These are phyloP conservation scores for Anabas testudineus DNA, from an alignment of 2,797 vertebrate genomes.

Conservation along the genomic window DNA sequence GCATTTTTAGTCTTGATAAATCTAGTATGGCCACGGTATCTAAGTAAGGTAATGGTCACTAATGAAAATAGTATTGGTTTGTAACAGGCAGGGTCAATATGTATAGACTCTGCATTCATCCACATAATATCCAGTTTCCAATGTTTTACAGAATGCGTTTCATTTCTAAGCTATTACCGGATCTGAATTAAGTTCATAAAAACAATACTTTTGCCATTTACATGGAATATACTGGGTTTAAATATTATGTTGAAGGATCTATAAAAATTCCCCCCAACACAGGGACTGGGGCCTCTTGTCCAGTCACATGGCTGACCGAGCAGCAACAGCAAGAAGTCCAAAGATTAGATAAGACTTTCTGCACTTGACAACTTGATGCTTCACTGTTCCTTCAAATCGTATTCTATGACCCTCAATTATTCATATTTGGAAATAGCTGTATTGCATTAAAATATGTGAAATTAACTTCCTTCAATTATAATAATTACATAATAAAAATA, in stretches of 20 bases:
- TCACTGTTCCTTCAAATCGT: background rate
- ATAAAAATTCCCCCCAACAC: background rate
- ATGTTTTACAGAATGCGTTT: too few relatives aligned
- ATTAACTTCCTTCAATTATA: background rate
- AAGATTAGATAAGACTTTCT: constrained; percentile 51
- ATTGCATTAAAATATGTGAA: background rate
- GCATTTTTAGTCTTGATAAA: background rate
- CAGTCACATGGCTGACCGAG: constrained; percentile 48
- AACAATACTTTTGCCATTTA: background rate
- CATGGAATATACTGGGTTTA: background rate
- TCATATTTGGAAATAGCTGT: background rate
- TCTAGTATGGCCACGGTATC: background rate
- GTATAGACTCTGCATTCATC: background rate
- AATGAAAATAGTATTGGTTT: background rate
- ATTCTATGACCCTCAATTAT: background rate
- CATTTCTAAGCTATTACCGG: too few relatives aligned
- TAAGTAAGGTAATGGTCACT: background rate
- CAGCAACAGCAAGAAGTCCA: constrained; percentile 35
- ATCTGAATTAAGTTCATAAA: constrained; percentile 1
- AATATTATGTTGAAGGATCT: background rate
- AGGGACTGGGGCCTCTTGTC: constrained; percentile 25
- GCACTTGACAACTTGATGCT: constrained; percentile 4
- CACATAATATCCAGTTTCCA: background rate
- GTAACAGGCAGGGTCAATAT: background rate
- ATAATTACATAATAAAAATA: too few relatives aligned